Conservation (phyloP, 2,113 vertebrate species). For the Apaloderma vittatum region DNA sequence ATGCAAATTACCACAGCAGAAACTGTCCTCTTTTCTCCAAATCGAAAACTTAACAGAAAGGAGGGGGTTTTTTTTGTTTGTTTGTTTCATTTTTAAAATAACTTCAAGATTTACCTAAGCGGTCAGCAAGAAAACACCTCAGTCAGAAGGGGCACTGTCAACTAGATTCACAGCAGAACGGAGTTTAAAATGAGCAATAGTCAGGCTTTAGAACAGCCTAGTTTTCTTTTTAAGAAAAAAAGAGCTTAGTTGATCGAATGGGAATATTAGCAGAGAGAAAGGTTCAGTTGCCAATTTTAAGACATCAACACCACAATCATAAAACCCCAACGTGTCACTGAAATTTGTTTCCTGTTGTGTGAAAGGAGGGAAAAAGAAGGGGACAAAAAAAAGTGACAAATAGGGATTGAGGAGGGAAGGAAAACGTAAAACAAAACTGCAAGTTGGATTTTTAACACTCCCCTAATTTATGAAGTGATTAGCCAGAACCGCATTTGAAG, state of each 20-base stretch:
- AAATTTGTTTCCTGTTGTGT: not conserved
- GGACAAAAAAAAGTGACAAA: not conserved
- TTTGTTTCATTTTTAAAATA: not conserved
- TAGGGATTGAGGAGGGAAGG: slow-evolving; percentile 2
- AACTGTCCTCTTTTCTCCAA: slow-evolving; percentile 15
- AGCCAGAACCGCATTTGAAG: slow-evolving; percentile 63
- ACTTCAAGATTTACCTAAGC: not conserved
- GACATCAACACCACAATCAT: slow-evolving; percentile 38
- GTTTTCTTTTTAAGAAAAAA: not conserved
- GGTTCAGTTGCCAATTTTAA: not conserved
- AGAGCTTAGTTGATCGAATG: not conserved
- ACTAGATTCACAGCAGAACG: not conserved
- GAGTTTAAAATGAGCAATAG: not conserved
- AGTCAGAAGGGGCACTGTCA: not conserved
- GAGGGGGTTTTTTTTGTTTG: not conserved
- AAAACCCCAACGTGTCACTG: slow-evolving; percentile 37
- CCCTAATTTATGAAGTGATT: slow-evolving; percentile 63
- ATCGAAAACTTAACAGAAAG: not conserved
- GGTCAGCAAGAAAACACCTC: not conserved
- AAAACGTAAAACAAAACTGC: not conserved
- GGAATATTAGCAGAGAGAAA: slow-evolving; percentile 28
- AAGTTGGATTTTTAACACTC: slow-evolving; percentile 67
- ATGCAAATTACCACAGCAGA: not conserved
- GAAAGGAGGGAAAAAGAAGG: not conserved
- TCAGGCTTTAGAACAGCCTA: not conserved